phyloP scores from a whole-genome alignment of 1,140 invertebrate species.

The Thalassaphorura encarpata region DNA sequence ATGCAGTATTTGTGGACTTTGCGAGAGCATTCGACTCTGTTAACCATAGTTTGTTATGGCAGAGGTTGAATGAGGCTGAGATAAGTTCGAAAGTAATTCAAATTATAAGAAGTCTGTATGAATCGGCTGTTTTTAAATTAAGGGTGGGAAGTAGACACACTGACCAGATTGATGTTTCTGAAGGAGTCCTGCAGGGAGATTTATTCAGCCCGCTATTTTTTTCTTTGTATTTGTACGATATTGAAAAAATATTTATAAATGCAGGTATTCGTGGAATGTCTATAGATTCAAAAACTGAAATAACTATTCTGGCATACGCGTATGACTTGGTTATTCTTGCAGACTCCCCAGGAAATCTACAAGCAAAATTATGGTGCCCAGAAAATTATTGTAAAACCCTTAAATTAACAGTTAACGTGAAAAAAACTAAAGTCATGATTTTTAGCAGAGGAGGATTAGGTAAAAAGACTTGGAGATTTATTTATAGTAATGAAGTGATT shows the following conservation, averaged over 20 bases:
- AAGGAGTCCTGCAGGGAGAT: no score
- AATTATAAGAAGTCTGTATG: no score
- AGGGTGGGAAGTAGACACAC: no score
- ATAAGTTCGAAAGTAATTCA: constrained; percentile 19
- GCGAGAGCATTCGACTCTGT: constrained; percentile 29
- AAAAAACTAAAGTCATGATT: not conserved
- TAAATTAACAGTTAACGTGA: not conserved
- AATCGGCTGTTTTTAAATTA: no score
- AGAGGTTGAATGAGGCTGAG: constrained; percentile 22
- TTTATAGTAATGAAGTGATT: not conserved
- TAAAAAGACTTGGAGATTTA: not conserved
- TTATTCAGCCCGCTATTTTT: no score
- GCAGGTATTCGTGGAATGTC: not conserved
- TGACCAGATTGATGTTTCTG: no score
- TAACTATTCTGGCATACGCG: not conserved
- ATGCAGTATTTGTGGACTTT: constrained; percentile 31
- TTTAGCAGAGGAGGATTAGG: not conserved
- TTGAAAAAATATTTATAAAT: not conserved
- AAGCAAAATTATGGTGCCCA: constrained; percentile 24
- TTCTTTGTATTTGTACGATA: not conserved
- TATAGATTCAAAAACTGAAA: not conserved
- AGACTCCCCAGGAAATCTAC: not conserved
- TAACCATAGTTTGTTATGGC: constrained; percentile 23
- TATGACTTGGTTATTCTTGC: not conserved
- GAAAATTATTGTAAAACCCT: constrained; percentile 5